phyloP scores from a whole-genome alignment of 1,140 invertebrate species.

The Drosophila insularis region DNA sequence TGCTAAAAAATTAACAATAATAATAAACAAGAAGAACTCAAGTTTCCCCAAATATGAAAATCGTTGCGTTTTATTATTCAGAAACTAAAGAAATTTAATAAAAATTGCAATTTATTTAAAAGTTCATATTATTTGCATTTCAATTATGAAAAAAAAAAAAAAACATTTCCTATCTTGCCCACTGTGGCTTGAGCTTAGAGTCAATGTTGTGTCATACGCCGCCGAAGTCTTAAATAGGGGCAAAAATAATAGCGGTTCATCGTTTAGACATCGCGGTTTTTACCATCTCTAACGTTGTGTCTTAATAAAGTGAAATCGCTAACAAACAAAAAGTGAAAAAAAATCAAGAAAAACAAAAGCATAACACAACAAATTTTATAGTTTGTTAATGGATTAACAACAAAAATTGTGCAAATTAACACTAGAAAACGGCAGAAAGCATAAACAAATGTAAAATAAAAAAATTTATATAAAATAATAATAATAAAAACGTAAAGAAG shows the following conservation, averaged over 20 bases:
- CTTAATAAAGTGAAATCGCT: not conserved
- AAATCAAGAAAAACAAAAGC: not conserved
- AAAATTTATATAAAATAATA: too few relatives aligned
- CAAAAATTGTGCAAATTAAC: not conserved
- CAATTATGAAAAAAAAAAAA: too few relatives aligned
- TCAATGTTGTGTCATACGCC: too few relatives aligned
- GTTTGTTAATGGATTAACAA: not conserved
- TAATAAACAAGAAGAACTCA: not conserved
- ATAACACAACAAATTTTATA: not conserved
- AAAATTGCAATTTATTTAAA: too few relatives aligned
- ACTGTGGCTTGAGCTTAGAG: too few relatives aligned
- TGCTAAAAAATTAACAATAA: slow-evolving; percentile 4
- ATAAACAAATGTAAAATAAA: not conserved
- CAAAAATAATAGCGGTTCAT: too few relatives aligned
- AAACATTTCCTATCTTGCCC: too few relatives aligned
- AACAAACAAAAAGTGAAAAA: not conserved
- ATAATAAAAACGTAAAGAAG: not conserved
- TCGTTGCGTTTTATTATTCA: not conserved
- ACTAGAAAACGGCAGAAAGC: not conserved
- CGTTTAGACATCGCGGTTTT: too few relatives aligned
- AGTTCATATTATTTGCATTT: too few relatives aligned
- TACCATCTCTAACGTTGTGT: too few relatives aligned
- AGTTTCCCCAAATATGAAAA: not conserved
- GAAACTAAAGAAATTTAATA: too few relatives aligned
- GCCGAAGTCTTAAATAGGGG: too few relatives aligned